Evolutionary conservation across 2,113 vertebrate genomes (phyloP).

Genomic region (Pygoscelis antarcticus): DNA sequence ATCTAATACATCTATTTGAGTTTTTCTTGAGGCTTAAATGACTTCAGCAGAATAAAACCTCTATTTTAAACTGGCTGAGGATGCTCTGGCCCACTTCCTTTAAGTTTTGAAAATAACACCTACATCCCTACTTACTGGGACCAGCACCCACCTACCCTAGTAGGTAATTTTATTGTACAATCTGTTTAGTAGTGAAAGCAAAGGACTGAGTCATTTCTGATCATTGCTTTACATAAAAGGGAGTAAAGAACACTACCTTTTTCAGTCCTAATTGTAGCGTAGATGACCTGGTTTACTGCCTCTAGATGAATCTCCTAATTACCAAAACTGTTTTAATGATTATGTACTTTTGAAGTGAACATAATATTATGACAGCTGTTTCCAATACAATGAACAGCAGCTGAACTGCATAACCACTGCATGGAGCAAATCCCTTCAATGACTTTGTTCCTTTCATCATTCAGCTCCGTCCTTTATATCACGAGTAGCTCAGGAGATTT

Average conservation of each 20-base stretch:
- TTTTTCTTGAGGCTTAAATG: not conserved
- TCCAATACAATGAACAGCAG: constrained; percentile 45
- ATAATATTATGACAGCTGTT: constrained; percentile 68
- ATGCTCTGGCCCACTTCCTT: not conserved
- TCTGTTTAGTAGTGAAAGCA: not conserved
- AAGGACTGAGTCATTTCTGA: not conserved
- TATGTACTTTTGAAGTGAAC: constrained; percentile 43
- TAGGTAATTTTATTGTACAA: not conserved
- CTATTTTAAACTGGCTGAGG: not conserved
- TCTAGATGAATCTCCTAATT: constrained; percentile 55
- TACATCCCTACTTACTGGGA: not conserved
- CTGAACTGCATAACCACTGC: constrained; percentile 16
- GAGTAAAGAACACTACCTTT: constrained; percentile 13
- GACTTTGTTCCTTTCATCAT: not conserved
- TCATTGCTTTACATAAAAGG: not conserved
- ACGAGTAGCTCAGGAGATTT: not conserved
- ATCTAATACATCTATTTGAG: not conserved
- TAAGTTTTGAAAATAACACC: not conserved
- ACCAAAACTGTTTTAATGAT: constrained; percentile 65
- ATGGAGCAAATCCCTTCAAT: not conserved
- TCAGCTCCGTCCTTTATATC: not conserved
- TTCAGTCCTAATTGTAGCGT: constrained; percentile 57
- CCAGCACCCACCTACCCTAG: not conserved
- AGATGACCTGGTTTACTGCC: constrained; percentile 65
- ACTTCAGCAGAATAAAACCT: not conserved